Base-by-base conservation (phyloP, 2,113 vertebrate species). In the Xiphorhynchus elegans region DNA sequence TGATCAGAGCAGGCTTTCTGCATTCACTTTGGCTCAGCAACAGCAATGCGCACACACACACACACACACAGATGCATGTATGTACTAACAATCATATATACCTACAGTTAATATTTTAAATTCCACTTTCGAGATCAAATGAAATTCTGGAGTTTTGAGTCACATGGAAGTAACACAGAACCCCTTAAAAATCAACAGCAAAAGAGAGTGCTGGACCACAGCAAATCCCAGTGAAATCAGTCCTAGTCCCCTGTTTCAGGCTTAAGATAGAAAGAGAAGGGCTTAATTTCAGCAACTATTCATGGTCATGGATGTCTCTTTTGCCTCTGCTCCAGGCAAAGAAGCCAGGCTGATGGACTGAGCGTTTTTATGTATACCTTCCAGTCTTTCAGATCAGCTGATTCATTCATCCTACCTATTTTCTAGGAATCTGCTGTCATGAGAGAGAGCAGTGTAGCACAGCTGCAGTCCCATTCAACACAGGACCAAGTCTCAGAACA, bases 221-320 rank as follows among this genome's bases (percentile, higher is more conserved):
- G 14, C 37, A 66, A 82, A 7, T 37, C 18, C 10, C 39, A n/a
- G 19, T 19, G 70, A 60, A 46, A 60, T 55, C 47, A 39, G 18
- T 20, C 14, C 2, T 1, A 75, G n/a, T 17, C 25, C 46, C 28
- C 17, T 46, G 5, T 44, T 84, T 74, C 40, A 87, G 52, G 11
- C 10, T 63, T 72, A 28, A 50, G 35, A 44, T 9, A 49, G 67
- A n/a, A 83, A 67, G 31, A 83, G 28, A 4, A 84, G 17, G 11
- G 14, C 12, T 29, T 75, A n/a, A 66, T 67, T 95, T 89, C 10
- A 53, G 20, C 7, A 73, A 49, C 53, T n/a, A 79, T 24, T 72
- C 52, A 37, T 0, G 0, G 23, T 17, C 56, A 28, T 7, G 8
- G 50, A 9, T 18, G 15, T 23, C 17, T 88, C 31, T 52, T 74